A percentile compares a stretch with the other conserved stretches of the same genome.
Conservation (phyloP, 2,888 invertebrate genomes). For the Protophormia terraenovae region DNA sequence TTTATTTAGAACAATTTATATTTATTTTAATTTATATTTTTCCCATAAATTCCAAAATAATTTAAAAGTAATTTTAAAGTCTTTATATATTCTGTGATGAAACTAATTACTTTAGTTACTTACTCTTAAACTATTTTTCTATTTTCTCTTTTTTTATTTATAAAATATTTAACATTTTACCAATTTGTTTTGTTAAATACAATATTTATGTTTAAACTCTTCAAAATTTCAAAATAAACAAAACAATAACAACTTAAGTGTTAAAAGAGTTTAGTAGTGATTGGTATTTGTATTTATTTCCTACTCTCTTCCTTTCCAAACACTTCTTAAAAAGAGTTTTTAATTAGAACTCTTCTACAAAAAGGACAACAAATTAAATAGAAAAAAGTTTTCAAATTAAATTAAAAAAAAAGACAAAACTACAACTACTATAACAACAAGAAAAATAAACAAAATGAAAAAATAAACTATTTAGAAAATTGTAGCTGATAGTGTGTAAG, state of each 20-base stretch:
- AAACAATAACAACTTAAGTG: background rate
- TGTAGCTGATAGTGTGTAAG: background rate
- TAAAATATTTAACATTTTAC: no score
- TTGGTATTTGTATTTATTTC: slow-evolving; percentile 13
- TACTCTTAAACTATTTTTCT: background rate
- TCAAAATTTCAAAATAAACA: background rate
- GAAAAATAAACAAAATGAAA: background rate
- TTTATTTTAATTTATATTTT: no score
- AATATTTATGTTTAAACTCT: background rate
- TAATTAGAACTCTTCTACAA: background rate
- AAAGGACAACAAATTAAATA: background rate
- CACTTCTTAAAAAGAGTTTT: slow-evolving; percentile 4
- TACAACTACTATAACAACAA: background rate
- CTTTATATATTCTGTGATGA: no score
- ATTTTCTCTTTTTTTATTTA: background rate
- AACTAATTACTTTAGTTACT: no score
- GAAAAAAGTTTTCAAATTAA: slow-evolving; percentile 3
- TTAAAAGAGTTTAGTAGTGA: slow-evolving; percentile 30
- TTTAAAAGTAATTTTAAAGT: no score
- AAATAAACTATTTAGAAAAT: background rate
- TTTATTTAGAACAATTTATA: no score
- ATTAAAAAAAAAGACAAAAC: background rate
- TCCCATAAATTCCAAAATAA: no score
- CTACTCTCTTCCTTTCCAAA: background rate
- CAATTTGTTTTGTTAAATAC: background rate